Evolutionary conservation across 2,113 vertebrate genomes (phyloP), one percentile per base, ranked within the genome.

Genomic region (Agelaius phoeniceus): DNA sequence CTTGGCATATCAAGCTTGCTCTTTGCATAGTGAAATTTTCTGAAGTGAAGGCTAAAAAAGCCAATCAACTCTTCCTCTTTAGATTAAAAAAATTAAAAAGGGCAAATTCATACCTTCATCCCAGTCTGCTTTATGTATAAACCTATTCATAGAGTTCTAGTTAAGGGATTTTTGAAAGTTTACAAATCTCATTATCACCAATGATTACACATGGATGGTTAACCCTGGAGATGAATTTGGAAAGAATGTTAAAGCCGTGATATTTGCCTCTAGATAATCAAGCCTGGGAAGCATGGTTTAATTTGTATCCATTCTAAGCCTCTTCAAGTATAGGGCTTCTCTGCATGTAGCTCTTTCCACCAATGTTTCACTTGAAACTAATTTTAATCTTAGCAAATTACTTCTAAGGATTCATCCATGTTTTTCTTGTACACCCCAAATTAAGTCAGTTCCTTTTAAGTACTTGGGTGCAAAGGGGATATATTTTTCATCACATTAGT

Each of bases 161-260:
- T 84, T 93, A 86, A 81, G 28, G 76, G 19, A 78, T 92, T 77
- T 91, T 94, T 81, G n/a, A 62, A 94, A 51, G 72, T 91, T 49
- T 93, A 87, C 62, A 93, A 90, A 96, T 93, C 83, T 96, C 67
- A 94, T 90, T 97, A 85, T 79, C 31, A 90, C 23, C 37, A 91
- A 82, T 88, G 86, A 95, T 96, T 96, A 97, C 94, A 78, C 89
- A 94, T 54, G 52, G 95, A 92, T 96, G 87, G 91, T 94, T 94
- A 97, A 88, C 77, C 78, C 37, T 65, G 33, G 49, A 87, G 66
- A 96, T 90, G 91, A 94, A 96, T 96, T 95, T 77, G 84, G 51
- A 74, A 94, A 94, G 94, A 96, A 97, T 91, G 69, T 58, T 94
- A 93, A 96, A 95, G 85, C 37, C 65, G 59, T 77, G 66, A 81